Percentiles rank a stretch among this genome's conserved stretches.
These are phyloP conservation scores for Dryocosmus kuriphilus DNA, from an alignment of 2,888 invertebrate species.

Conservation along the genomic window DNA sequence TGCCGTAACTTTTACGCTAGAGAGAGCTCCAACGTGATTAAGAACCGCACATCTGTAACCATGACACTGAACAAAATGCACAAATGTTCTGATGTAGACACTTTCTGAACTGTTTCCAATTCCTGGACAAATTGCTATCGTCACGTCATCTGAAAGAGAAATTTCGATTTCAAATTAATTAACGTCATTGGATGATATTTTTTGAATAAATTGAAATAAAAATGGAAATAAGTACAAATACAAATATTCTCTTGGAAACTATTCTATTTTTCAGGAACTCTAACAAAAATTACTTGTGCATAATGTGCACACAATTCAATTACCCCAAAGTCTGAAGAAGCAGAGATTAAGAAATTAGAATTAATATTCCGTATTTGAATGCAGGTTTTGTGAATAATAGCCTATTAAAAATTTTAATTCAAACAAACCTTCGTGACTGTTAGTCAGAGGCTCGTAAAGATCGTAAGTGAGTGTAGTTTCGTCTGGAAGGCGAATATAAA, in stretches of 20 bases:
- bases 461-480: slow-evolving; percentile 95
- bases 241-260: too few relatives aligned
- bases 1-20: slow-evolving; percentile 91
- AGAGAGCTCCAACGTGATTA: slow-evolving; percentile 95
- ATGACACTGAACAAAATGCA: slow-evolving; percentile 93
- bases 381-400: too few relatives aligned
- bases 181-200: background rate
- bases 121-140: slow-evolving; percentile 93
- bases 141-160: slow-evolving; percentile 86
- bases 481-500: slow-evolving; percentile 87
- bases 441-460: slow-evolving; percentile 89
- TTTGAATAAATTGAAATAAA: too few relatives aligned
- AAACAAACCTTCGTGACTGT: slow-evolving; percentile 84
- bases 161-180: background rate
- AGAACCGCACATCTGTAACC: slow-evolving; percentile 95
- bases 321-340: background rate
- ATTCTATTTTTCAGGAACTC: too few relatives aligned
- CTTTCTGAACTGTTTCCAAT: slow-evolving; percentile 97
- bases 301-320: background rate
- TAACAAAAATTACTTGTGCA: too few relatives aligned
- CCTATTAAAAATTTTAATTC: background rate
- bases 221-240: too few relatives aligned
- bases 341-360: background rate
- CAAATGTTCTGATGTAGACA: slow-evolving; percentile 95
- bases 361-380: too few relatives aligned